Evolutionary conservation across 2,113 vertebrate species (phyloP), one percentile per base, ranked within the genome.

Genomic region (Natator depressus): DNA sequence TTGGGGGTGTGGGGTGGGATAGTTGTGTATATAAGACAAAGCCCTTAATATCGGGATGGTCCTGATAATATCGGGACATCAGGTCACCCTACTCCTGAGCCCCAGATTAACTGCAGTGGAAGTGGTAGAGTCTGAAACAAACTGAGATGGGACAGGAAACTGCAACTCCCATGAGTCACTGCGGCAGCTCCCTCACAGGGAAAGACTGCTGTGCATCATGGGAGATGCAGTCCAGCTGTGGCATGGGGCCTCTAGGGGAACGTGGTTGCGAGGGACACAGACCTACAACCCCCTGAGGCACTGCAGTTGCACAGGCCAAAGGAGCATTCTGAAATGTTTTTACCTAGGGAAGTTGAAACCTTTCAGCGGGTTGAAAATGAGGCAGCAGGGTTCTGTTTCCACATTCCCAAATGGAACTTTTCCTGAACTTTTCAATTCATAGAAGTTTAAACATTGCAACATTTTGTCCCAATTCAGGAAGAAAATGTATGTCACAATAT

Each of bases 401-500:
- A 16, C 17, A 65, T 13, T n/a, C 4, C 76, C n/a, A 29, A 83
- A 47, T 42, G 47, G 80, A 49, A 17, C 78, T 85, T 93, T 57
- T 12, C 57, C n/a, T 72, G 83, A 31, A 5, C 38, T 85, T 78
- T 35, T 1, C 38, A 46, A 87, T 72, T 47, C 4, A 17, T 55
- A 4, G 0, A 0, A 47, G 12, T 47, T 50, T 35, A 53, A n/a
- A 8, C 0, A 0, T 82, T n/a, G 7, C 78, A 84, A 59, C 69
- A 94, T 59, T 54, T 89, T 80, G 46, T 38, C 75, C 55, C 79
- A 87, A 50, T 54, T 85, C 69, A 47, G 75, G n/a, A 13, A 10
- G 59, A 49, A 87, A 87, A 7, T 50, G 65, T 46, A 2, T 1
- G 24, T 12, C 0, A 24, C 10, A 3, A 8, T 14, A 38, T 29